A percentile compares a stretch with the other conserved stretches of the same genome.
phyloP scores from a whole-genome alignment of 92 coral and sea anemone genomes.

The Phenganax subtilis region DNA sequence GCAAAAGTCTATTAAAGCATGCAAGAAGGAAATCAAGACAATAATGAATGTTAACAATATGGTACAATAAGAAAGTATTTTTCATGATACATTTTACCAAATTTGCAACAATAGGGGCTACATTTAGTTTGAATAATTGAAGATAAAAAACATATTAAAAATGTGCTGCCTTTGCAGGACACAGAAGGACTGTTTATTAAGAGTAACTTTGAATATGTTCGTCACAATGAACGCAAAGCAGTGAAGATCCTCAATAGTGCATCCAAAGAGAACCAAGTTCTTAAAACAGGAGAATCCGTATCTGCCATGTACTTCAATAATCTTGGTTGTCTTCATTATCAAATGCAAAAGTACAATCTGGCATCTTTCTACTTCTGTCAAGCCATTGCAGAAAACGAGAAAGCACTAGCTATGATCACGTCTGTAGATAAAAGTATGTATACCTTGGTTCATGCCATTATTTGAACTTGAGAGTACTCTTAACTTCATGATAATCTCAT shows the following conservation, averaged over 20 bases:
- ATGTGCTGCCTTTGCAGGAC: slow-evolving; percentile 45
- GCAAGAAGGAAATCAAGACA: slow-evolving; percentile 87
- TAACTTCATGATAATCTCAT: too few species aligned
- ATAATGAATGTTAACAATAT: slow-evolving; percentile 72
- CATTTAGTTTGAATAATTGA: background rate
- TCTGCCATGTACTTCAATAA: slow-evolving; percentile 93
- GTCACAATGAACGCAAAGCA: slow-evolving; percentile 92
- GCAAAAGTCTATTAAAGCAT: slow-evolving; percentile 86
- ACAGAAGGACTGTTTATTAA: slow-evolving; percentile 86
- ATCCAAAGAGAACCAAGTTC: slow-evolving; percentile 59
- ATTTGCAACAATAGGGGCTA: too few species aligned
- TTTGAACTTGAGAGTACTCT: too few species aligned
- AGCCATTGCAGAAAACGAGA: slow-evolving; percentile 88
- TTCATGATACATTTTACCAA: background rate
- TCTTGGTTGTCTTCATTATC: slow-evolving; percentile 94
- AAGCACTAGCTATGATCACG: slow-evolving; percentile 62
- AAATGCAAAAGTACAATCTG: slow-evolving; percentile 89
- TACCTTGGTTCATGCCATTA: too few species aligned
- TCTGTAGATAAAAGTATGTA: slow-evolving; percentile 76
- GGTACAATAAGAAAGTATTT: slow-evolving; percentile 41
- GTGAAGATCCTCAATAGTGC: slow-evolving; percentile 92
- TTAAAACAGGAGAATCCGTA: slow-evolving; percentile 70
- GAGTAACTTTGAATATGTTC: slow-evolving; percentile 90
- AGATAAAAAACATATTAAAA: background rate
- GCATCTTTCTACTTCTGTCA: slow-evolving; percentile 92